Evolutionary conservation across 2,797 vertebrate genomes (phyloP).

Genomic region (Sebastes diaconus): DNA sequence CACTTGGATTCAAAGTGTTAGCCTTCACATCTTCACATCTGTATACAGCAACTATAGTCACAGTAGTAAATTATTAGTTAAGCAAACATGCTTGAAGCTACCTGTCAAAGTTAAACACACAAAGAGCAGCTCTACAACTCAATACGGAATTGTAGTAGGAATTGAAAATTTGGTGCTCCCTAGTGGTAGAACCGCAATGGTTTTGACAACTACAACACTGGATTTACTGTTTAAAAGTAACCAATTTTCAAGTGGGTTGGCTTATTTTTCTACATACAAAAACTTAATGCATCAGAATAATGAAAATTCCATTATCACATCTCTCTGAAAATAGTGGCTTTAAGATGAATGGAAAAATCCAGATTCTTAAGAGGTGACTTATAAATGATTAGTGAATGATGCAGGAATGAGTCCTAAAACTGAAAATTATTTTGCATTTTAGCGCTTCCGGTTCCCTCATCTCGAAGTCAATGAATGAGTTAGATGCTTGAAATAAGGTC

Average conservation of each 20-base stretch:
- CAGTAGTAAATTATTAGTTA: not conserved
- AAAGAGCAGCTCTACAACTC: not conserved
- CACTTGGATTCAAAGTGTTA: constrained; percentile 31
- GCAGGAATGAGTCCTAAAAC: too few species aligned
- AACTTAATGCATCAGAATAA: not conserved
- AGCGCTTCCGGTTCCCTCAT: too few species aligned
- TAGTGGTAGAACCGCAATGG: not conserved
- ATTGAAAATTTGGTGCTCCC: not conserved
- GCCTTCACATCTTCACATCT: not conserved
- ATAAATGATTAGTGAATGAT: not conserved
- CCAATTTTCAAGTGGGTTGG: too few species aligned
- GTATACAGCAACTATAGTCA: not conserved
- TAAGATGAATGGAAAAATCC: not conserved
- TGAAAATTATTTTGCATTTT: too few species aligned
- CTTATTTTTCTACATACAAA: not conserved
- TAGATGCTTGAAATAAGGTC: too few species aligned
- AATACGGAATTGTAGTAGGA: not conserved
- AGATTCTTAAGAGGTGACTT: not conserved
- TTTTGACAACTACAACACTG: not conserved
- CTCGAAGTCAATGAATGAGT: too few species aligned
- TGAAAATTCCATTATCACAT: not conserved
- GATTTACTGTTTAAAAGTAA: not conserved
- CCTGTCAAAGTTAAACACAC: not conserved
- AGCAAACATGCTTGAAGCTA: constrained; percentile 4
- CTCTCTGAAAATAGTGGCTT: not conserved